These are phyloP conservation scores for Drusus annulatus DNA, from an alignment of 1,140 invertebrate genomes.

Conservation along the genomic window DNA sequence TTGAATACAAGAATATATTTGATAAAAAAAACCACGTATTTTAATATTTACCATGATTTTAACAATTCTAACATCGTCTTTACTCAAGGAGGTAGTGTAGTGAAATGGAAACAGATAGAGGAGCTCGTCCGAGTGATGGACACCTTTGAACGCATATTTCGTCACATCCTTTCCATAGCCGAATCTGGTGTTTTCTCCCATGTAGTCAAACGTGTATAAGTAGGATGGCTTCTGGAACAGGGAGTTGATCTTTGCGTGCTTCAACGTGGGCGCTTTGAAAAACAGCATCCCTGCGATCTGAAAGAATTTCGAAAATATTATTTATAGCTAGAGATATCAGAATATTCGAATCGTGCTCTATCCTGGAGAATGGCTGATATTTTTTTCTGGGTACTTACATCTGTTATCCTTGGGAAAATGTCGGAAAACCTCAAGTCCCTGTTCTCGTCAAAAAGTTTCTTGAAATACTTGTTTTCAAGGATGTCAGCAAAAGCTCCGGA, in stretches of 20 bases:
- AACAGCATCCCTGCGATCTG: conserved; percentile 30
- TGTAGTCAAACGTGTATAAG: conserved; percentile 50
- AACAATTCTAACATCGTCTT: conserved; percentile 61
- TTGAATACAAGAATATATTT: too few relatives aligned
- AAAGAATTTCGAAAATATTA: neutral
- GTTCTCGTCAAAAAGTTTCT: conserved; percentile 38
- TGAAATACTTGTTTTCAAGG: conserved; percentile 47
- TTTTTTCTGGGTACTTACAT: conserved; percentile 24
- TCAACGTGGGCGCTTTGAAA: conserved; percentile 43
- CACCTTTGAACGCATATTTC: conserved; percentile 66
- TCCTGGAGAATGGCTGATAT: too few relatives aligned
- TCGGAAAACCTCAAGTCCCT: conserved; percentile 31
- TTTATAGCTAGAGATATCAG: too few relatives aligned
- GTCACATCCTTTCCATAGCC: conserved; percentile 63
- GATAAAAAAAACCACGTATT: too few relatives aligned
- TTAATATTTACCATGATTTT: conserved; percentile 61
- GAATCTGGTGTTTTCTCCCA: conserved; percentile 58
- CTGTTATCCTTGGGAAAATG: conserved; percentile 27
- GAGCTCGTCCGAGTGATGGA: conserved; percentile 66
- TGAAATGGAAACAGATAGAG: conserved; percentile 63
- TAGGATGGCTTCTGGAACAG: neutral
- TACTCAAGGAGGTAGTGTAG: conserved; percentile 58
- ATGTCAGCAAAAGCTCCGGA: conserved; percentile 21
- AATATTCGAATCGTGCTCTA: too few relatives aligned
- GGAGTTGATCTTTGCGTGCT: conserved; percentile 38